Evolutionary conservation across 2,888 invertebrate species (phyloP).

Genomic region (Idaea biselata): DNA sequence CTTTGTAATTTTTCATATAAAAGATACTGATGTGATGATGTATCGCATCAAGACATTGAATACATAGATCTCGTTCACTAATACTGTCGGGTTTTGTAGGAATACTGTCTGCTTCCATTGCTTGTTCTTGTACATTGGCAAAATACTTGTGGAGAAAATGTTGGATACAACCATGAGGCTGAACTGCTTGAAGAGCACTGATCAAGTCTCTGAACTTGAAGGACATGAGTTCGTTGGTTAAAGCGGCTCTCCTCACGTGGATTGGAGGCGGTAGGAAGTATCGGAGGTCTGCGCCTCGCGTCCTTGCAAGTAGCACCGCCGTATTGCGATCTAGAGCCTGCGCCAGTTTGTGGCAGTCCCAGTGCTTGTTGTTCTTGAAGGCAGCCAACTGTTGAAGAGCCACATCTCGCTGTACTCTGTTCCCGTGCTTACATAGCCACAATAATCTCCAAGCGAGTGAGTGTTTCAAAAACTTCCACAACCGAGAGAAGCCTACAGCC

Average conservation of each 20-base stretch:
- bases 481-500: slow-evolving; percentile 54
- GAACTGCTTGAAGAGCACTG: slow-evolving; percentile 43
- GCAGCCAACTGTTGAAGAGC: slow-evolving; percentile 84
- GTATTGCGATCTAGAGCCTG: slow-evolving; percentile 89
- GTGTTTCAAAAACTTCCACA: slow-evolving; percentile 83
- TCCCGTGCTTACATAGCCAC: slow-evolving; percentile 84
- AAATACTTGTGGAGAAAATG: slow-evolving; percentile 68
- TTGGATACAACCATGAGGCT: slow-evolving; percentile 62
- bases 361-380: slow-evolving; percentile 83
- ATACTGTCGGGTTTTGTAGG: slow-evolving; percentile 66
- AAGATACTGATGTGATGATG: slow-evolving; percentile 66
- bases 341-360: slow-evolving; percentile 87
- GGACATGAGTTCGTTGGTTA: slow-evolving; percentile 60
- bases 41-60: slow-evolving; percentile 65
- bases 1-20: slow-evolving; percentile 43
- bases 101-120: slow-evolving; percentile 60
- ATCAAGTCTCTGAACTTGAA: slow-evolving; percentile 61
- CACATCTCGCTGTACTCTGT: slow-evolving; percentile 80
- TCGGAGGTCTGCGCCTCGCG: slow-evolving; percentile 83
- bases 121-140: slow-evolving; percentile 64
- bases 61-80: slow-evolving; percentile 62
- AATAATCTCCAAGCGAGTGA: slow-evolving; percentile 84
- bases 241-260: slow-evolving; percentile 63
- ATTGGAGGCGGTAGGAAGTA: slow-evolving; percentile 88
- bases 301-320: slow-evolving; percentile 88